A percentile compares a stretch with the other conserved stretches of the same genome.
Conservation (phyloP, 2,797 vertebrate species). For the Cossypha dichroa region DNA sequence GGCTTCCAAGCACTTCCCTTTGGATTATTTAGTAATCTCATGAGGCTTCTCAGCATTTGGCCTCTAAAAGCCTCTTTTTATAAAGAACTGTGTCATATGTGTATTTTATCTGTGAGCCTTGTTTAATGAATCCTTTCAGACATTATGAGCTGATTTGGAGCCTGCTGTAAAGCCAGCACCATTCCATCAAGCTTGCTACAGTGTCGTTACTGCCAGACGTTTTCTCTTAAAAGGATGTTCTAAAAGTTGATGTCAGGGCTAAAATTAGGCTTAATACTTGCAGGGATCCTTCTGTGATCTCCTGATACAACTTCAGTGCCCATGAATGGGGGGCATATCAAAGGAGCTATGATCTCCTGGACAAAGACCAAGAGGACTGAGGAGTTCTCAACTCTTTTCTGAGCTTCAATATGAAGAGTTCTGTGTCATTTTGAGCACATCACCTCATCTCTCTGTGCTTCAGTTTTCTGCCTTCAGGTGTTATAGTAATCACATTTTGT, state of each 20-base stretch:
- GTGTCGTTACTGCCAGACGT: not conserved
- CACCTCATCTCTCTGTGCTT: not conserved
- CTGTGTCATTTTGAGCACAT: not conserved
- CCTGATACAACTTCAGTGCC: not conserved
- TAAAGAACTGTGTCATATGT: not conserved
- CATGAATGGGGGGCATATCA: not conserved
- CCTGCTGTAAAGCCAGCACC: not conserved
- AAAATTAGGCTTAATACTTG: not conserved
- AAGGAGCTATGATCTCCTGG: not conserved
- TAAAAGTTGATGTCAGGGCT: not conserved
- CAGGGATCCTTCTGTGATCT: not conserved
- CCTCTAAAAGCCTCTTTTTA: not conserved
- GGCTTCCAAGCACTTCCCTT: not conserved
- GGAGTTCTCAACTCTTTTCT: not conserved
- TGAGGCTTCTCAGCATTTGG: not conserved
- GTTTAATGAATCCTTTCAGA: not conserved
- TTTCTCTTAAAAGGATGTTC: conserved; percentile 22
- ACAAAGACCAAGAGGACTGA: not conserved
- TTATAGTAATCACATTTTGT: not conserved
- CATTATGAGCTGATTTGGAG: not conserved
- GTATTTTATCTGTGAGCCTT: not conserved
- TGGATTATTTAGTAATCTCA: conserved; percentile 10
- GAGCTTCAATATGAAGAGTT: not conserved
- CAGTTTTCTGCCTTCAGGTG: not conserved
- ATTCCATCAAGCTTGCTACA: not conserved